Base-by-base conservation (phyloP, 1,140 invertebrate species). In the Sminthurides bifidus region DNA sequence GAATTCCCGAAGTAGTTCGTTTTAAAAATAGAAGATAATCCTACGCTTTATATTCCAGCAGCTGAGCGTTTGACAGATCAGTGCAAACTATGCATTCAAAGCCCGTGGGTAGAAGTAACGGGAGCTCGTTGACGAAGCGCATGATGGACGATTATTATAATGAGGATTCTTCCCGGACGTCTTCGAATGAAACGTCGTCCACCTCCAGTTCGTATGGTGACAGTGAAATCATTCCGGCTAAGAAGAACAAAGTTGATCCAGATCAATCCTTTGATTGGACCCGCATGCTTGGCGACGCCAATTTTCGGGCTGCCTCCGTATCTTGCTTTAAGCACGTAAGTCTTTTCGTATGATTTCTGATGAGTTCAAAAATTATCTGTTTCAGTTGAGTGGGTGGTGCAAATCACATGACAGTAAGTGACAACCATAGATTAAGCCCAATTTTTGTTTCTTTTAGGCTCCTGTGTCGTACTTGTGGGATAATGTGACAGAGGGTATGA, bases 391-490 rank as follows among this genome's bases (percentile, higher is more conserved):
- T 29, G 24, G 12, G 12, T 52, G 8, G 5, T 46, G 8, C 15
- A 46, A 10, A 46, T 35, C 8, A 10, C 33, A 35, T 10, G 8
- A n/a, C n/a, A n/a, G 8, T 10, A n/a, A 35, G 33, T 35, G n/a
- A 8, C 8, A 35, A 35, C 8, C n/a, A 10, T 10, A 35, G 8
- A 19, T n/a, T 52, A n/a, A 23, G 4, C 17, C 30, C 53, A 52
- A 37, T n/a, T 19, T 40, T 49, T 45, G 8, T 41, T 48, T 58
- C 50, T 17, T 51, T 52, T 57, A 84, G 80, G 90, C 87, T 3
- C 89, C 91, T 0, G 81, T 93, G 68, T 79, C 83, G 56, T 87
- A 93, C 65, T 84, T 86, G 69, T 97, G 92, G 91, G 86, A 92
- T 62, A 89, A 85, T 66, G 86, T 94, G 54, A 84, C 84, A 59